These are phyloP conservation scores for Caenorhabditis sp. DNA, from an alignment of 2,888 invertebrate species.

Conservation along the genomic window DNA sequence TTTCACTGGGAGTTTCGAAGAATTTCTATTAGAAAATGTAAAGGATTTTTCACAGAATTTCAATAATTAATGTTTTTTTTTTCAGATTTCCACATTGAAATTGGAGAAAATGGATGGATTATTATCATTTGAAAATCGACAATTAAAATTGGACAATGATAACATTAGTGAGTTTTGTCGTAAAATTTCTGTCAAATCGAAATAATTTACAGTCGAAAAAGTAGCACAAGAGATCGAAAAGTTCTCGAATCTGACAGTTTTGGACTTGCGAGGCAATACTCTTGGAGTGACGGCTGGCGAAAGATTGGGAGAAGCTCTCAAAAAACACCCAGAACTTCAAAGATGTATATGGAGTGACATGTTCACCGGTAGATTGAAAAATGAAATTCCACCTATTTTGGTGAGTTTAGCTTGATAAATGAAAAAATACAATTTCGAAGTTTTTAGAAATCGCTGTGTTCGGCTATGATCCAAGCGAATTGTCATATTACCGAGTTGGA, in stretches of 20 bases:
- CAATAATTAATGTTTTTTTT: neutral
- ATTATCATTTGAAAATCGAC: conserved; percentile 14
- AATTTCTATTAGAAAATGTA: no score
- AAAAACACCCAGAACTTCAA: conserved; percentile 39
- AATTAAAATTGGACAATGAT: conserved; percentile 24
- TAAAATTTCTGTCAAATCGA: conserved; percentile 3
- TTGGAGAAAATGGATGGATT: conserved; percentile 15
- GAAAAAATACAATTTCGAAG: neutral
- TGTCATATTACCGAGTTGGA: conserved; percentile 86
- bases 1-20: neutral
- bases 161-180: conserved; percentile 10
- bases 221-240: conserved; percentile 45
- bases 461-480: conserved; percentile 82
- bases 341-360: conserved; percentile 92
- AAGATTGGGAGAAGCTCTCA: conserved; percentile 50
- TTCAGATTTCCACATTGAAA: conserved; percentile 18
- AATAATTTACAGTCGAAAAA: conserved; percentile 40
- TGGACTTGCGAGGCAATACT: conserved; percentile 65
- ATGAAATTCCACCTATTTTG: conserved; percentile 91
- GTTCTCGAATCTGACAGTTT: conserved; percentile 28
- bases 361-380: conserved; percentile 92
- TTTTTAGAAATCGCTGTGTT: conserved; percentile 78
- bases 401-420: conserved; percentile 73
- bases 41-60: no score
- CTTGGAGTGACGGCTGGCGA: conserved; percentile 57